Conservation (phyloP, 2,888 invertebrate species). For the Argyresthia goedartella region DNA sequence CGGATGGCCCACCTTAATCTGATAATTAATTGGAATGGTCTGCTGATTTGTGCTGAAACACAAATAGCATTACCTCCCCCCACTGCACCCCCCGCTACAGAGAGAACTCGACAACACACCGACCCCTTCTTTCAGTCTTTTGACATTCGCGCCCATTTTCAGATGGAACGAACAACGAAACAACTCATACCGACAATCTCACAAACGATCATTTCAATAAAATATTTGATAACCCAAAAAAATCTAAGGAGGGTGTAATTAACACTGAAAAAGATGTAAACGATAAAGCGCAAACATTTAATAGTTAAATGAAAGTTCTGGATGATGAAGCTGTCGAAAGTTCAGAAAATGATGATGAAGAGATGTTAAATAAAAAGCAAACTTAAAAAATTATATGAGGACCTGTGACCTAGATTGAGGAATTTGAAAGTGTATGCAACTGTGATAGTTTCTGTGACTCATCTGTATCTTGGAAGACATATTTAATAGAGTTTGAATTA, state of each 20-base stretch:
- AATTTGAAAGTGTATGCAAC: constrained; percentile 22
- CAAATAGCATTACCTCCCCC: constrained; percentile 55
- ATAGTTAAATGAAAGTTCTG: not conserved
- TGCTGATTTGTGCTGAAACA: constrained; percentile 64
- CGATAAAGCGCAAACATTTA: not conserved
- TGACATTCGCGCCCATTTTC: constrained; percentile 68
- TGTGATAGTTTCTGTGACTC: constrained; percentile 32
- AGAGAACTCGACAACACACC: constrained; percentile 12
- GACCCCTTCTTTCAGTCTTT: constrained; percentile 61
- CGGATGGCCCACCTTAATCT: constrained; percentile 67
- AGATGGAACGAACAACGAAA: constrained; percentile 62
- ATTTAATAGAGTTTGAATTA: constrained; percentile 6
- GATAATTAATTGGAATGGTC: constrained; percentile 69
- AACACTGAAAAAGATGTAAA: constrained; percentile 19
- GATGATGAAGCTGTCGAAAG: not conserved
- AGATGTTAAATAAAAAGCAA: not conserved
- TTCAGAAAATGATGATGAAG: constrained; percentile 5
- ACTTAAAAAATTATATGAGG: not conserved
- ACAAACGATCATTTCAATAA: constrained; percentile 19
- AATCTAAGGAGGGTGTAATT: constrained; percentile 26
- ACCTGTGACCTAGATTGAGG: not conserved
- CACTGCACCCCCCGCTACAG: constrained; percentile 25
- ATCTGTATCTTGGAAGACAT: not conserved
- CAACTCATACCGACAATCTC: constrained; percentile 39
- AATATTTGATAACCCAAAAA: constrained; percentile 10